phyloP scores from a whole-genome alignment of 2,797 vertebrate genomes.

The Eidolon dupreanum region DNA sequence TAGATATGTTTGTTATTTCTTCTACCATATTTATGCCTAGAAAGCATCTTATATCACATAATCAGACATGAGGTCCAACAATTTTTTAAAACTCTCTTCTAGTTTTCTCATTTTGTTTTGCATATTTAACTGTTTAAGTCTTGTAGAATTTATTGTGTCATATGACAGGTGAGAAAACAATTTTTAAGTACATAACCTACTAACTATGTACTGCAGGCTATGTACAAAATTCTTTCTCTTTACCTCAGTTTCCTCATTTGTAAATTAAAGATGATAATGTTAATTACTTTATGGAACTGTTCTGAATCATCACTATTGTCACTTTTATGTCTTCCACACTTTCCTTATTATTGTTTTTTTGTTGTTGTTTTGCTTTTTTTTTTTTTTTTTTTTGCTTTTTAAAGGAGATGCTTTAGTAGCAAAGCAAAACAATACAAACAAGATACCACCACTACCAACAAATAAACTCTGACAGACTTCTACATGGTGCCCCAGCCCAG shows the following conservation, averaged over 20 bases:
- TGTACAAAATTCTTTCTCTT: background rate
- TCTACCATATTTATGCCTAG: background rate
- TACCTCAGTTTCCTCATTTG: background rate
- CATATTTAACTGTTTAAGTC: background rate
- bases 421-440: background rate
- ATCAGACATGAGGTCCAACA: background rate
- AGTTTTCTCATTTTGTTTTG: background rate
- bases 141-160: background rate
- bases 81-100: background rate
- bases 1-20: background rate
- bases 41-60: background rate
- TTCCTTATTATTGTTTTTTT: background rate
- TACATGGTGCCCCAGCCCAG: background rate
- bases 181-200: background rate
- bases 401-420: background rate
- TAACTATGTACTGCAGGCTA: background rate
- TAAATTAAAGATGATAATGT: background rate
- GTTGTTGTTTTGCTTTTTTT: background rate
- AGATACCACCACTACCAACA: background rate
- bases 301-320: background rate
- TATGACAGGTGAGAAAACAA: background rate
- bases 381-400: background rate
- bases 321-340: background rate
- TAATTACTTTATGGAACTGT: background rate
- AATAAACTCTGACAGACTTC: background rate